phyloP scores from a whole-genome alignment of 2,888 invertebrate genomes.

The Hirtodrosophila histrioides region DNA sequence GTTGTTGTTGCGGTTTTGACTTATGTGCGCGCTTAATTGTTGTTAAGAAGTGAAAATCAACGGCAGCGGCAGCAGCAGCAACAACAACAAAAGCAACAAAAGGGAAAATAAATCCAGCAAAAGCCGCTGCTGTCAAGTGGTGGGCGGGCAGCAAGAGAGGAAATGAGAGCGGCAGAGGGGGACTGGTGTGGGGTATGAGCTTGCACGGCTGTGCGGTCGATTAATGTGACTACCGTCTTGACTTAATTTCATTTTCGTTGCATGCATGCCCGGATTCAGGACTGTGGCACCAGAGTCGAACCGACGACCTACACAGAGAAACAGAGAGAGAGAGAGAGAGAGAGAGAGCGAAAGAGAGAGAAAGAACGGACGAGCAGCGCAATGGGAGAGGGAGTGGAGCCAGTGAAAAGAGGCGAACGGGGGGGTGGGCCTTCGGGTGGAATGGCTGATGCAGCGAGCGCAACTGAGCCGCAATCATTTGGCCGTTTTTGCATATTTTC shows the following conservation, averaged over 20 bases:
- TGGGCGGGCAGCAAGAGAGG: constrained; percentile 56
- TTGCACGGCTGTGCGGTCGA: constrained; percentile 60
- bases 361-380: constrained; percentile 1
- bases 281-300: constrained; percentile 34
- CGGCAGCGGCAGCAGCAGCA: constrained; percentile 45
- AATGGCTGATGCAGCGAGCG: constrained; percentile 51
- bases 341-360: neutral
- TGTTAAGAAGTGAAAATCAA: constrained; percentile 80
- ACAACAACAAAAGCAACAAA: constrained; percentile 35
- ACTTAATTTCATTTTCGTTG: constrained; percentile 78
- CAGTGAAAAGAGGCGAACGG: neutral
- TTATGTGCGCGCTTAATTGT: constrained; percentile 78
- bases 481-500: constrained; percentile 76
- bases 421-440: constrained; percentile 10
- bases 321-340: constrained; percentile 1
- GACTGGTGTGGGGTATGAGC: neutral
- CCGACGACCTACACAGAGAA: constrained; percentile 49
- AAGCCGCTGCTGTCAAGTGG: constrained; percentile 67
- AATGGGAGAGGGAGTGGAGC: constrained; percentile 3
- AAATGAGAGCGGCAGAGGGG: constrained; percentile 21
- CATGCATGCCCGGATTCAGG: constrained; percentile 65
- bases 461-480: constrained; percentile 78
- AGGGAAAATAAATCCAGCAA: constrained; percentile 70
- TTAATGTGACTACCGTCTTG: constrained; percentile 78
- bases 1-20: constrained; percentile 76